phyloP scores from a whole-genome alignment of 2,797 vertebrate genomes.

The Scyliorhinus canicula region DNA sequence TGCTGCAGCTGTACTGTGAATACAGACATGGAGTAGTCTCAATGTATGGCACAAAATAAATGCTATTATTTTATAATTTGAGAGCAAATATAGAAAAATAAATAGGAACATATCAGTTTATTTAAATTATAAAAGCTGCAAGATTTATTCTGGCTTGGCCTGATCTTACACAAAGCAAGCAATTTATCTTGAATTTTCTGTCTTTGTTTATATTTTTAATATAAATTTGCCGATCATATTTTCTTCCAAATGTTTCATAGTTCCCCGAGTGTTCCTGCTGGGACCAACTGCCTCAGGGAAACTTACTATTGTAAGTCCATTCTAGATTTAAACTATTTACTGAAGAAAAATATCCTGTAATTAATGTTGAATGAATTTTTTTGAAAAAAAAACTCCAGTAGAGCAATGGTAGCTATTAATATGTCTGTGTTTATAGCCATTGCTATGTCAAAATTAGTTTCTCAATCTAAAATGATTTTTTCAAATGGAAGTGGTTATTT shows the following conservation, averaged over 20 bases:
- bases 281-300: conserved; percentile 73
- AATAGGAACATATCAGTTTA: neutral
- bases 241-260: conserved; percentile 43
- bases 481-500: neutral
- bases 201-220: conserved; percentile 25
- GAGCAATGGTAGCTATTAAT: neutral
- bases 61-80: neutral
- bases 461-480: neutral
- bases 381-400: neutral
- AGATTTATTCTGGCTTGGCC: neutral
- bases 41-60: neutral
- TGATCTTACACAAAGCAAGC: neutral
- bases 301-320: conserved; percentile 66
- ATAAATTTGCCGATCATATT: neutral
- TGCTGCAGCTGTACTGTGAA: neutral
- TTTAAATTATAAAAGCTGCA: neutral
- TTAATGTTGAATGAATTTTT: neutral
- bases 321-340: neutral
- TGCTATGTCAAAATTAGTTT: neutral
- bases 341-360: neutral
- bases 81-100: neutral
- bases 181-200: neutral
- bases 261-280: conserved; percentile 61
- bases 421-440: neutral
- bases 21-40: neutral